These are phyloP conservation scores for Carpatolechia fugitivella DNA, from an alignment of 2,888 invertebrate genomes.

Conservation along the genomic window DNA sequence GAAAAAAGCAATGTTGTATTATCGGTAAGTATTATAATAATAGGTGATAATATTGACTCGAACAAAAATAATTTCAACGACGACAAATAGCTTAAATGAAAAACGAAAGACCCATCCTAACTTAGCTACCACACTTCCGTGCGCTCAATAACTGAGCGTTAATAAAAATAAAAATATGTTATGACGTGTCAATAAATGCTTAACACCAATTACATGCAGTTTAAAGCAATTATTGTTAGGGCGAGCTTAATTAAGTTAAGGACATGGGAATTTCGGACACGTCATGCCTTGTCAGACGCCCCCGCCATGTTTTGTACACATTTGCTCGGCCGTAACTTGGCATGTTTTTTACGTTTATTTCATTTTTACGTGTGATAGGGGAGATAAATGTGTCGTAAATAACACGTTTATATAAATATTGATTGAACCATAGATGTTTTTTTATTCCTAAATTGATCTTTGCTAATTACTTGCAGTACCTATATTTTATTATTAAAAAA, in stretches of 20 bases:
- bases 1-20: too few species aligned
- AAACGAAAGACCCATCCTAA: slow-evolving; percentile 2
- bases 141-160: slow-evolving; percentile 24
- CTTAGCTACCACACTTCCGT: slow-evolving; percentile 20
- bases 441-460: too few species aligned
- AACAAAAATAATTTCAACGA: too few species aligned
- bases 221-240: slow-evolving; percentile 43
- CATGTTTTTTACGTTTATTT: slow-evolving; percentile 15
- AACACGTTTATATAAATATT: slow-evolving; percentile 19
- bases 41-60: too few species aligned
- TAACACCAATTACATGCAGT: slow-evolving; percentile 56
- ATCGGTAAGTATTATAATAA: too few species aligned
- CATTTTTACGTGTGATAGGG: slow-evolving; percentile 11
- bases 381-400: slow-evolving; percentile 15
- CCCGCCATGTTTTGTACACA: slow-evolving; percentile 1
- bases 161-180: slow-evolving; percentile 40
- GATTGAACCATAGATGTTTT: too few species aligned
- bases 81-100: too few species aligned
- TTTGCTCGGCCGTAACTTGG: neutral
- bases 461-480: too few species aligned
- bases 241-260: slow-evolving; percentile 33
- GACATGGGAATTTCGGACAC: slow-evolving; percentile 28
- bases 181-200: slow-evolving; percentile 58
- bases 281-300: slow-evolving; percentile 18
- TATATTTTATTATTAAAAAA: too few species aligned